phyloP scores from a whole-genome alignment of 2,888 invertebrate species.

The Leptopilina myrica region DNA sequence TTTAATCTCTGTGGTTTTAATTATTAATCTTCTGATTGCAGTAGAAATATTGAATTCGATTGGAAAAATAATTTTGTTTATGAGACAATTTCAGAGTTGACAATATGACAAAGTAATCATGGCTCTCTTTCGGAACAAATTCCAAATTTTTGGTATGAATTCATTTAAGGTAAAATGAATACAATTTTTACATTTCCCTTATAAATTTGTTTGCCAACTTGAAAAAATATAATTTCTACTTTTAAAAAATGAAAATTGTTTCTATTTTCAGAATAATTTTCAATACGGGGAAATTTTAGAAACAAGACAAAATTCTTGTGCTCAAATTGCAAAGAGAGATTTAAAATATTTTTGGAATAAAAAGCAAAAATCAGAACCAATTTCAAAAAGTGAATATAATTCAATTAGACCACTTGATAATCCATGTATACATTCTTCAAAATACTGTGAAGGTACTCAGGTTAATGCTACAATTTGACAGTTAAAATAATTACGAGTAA shows the following conservation, averaged over 20 bases:
- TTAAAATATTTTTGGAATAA: constrained; percentile 48
- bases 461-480: not conserved
- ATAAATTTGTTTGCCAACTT: no score
- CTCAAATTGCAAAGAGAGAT: not conserved
- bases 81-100: not conserved
- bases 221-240: not conserved
- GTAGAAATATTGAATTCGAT: not conserved
- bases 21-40: no score
- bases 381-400: constrained; percentile 34
- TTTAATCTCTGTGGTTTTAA: no score
- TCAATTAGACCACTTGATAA: constrained; percentile 33
- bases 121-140: constrained; percentile 54
- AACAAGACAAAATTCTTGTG: constrained; percentile 27
- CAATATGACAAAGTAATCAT: constrained; percentile 47
- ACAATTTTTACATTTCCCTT: not conserved
- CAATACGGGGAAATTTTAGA: constrained; percentile 29
- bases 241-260: not conserved
- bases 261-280: not conserved
- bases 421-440: constrained; percentile 49
- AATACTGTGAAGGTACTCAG: constrained; percentile 44
- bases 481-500: not conserved
- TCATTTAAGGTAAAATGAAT: not conserved
- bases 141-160: constrained; percentile 59
- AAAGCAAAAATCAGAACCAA: constrained; percentile 42
- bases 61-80: not conserved